Evolutionary conservation across 2,888 invertebrate species (phyloP), one percentile per base, ranked within the genome.

Genomic region (Biston betularia): DNA sequence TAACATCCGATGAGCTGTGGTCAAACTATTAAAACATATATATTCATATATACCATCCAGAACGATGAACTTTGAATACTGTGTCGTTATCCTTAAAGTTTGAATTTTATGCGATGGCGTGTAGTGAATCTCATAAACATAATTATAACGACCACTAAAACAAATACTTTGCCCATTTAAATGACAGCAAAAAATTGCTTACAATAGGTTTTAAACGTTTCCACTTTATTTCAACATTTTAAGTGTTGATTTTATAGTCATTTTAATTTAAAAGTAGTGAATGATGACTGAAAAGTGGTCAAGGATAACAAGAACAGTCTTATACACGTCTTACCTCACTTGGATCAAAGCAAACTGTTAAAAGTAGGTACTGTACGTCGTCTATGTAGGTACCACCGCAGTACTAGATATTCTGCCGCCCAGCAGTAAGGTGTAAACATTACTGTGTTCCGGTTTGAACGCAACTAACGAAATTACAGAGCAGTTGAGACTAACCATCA

Each of bases 91-190:
- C 76, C 73, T 83, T 77, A 82, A 82, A 79, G 77, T 78, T 75
- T 77, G 78, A 79, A 67, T 78, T 82, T 84, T 76, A 82, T 75
- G 76, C 74, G 76, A 77, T 77, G 71, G 80, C 80, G 82, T 80
- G 81, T 78, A 79, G 77, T 75, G 71, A 68, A 71, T 80, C 79
- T 80, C 82, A 75, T 85, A 83, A 84, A 83, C 73, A 74, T 84
- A 83, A 85, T 82, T 83, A 82, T 83, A 81, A 85, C 77, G 83
- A 82, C 77, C 83, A 79, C 77, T 83, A 78, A 84, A 79, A 78
- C 64, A 69, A 77, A 69, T 72, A 75, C 78, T 82, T 82, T 78
- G 79, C 75, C 73, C 75, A 78, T 77, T 76, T 75, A 69, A 77
- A 77, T 74, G 75, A 78, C 79, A 78, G 63, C 71, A 76, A 79